Evolutionary conservation across 2,888 invertebrate species (phyloP).

Genomic region (Camponotus fellah): DNA sequence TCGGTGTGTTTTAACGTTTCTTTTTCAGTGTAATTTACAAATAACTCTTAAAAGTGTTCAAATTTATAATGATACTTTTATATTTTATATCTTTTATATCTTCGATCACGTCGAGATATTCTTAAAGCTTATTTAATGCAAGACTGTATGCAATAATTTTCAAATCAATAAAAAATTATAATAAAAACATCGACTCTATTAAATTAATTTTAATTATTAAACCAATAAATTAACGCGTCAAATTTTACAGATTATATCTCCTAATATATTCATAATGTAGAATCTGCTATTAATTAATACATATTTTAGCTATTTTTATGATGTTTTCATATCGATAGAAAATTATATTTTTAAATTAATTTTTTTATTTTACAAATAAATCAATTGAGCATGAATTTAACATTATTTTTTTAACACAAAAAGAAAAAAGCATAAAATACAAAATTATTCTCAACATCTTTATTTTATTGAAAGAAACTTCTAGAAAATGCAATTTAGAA

Average conservation of each 20-base stretch:
- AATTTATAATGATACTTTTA: conserved; percentile 8
- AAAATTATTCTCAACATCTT: background rate
- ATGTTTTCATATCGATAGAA: background rate
- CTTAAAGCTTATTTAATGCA: background rate
- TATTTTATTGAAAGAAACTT: conserved; percentile 33
- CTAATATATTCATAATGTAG: background rate
- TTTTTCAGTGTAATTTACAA: conserved; percentile 25
- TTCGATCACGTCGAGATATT: background rate
- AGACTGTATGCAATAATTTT: background rate
- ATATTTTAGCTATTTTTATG: background rate
- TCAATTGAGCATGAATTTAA: background rate
- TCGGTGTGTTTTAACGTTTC: background rate
- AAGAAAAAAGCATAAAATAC: background rate
- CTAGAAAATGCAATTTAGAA: conserved; percentile 30
- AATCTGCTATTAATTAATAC: background rate
- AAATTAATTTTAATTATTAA: background rate
- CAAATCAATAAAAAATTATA: background rate
- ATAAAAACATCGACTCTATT: background rate
- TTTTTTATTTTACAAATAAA: background rate
- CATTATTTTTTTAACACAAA: background rate
- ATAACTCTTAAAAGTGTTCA: conserved; percentile 16
- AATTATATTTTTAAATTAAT: background rate
- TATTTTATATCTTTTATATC: conserved; percentile 17
- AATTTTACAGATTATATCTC: background rate
- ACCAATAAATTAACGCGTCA: background rate